Conservation (phyloP, 2,113 vertebrate genomes). For the Ameiurus melas region DNA sequence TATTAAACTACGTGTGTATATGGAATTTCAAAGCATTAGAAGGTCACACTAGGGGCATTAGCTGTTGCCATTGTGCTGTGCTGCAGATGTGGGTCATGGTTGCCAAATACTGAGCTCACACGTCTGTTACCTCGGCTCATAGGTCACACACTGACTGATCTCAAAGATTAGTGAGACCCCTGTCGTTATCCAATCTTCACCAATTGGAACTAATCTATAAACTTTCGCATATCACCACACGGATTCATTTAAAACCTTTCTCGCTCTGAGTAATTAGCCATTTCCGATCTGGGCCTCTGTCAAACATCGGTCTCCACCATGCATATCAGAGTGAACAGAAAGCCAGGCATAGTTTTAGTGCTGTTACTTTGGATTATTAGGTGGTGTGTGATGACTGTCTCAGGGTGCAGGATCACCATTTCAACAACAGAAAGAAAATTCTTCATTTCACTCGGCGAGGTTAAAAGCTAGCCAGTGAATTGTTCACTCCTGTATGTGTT, state of each 20-base stretch:
- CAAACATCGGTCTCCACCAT: neutral
- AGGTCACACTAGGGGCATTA: conserved; percentile 28
- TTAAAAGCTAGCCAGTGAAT: neutral
- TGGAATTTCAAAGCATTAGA: conserved; percentile 23
- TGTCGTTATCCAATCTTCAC: conserved; percentile 41
- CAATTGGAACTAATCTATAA: conserved; percentile 35
- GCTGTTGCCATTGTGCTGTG: conserved; percentile 23
- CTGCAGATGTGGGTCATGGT: conserved; percentile 41
- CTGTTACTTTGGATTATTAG: conserved; percentile 33
- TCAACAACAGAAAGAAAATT: neutral
- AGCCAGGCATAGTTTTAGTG: neutral
- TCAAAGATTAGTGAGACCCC: conserved; percentile 42
- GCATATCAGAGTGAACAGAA: neutral
- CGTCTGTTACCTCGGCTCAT: neutral
- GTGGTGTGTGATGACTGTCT: neutral
- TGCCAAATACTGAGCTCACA: conserved; percentile 36
- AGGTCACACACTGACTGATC: conserved; percentile 18
- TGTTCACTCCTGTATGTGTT: neutral
- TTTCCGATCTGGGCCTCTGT: conserved; percentile 34
- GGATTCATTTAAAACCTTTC: conserved; percentile 33
- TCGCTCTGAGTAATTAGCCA: conserved; percentile 32
- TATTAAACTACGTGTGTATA: neutral
- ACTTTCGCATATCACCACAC: conserved; percentile 23
- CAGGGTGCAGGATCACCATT: neutral
- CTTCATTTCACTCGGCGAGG: neutral